Percentiles rank a stretch among this genome's conserved stretches.
Evolutionary conservation across 2,888 invertebrate genomes (phyloP).

Genomic region (Melanostoma mellinum): DNA sequence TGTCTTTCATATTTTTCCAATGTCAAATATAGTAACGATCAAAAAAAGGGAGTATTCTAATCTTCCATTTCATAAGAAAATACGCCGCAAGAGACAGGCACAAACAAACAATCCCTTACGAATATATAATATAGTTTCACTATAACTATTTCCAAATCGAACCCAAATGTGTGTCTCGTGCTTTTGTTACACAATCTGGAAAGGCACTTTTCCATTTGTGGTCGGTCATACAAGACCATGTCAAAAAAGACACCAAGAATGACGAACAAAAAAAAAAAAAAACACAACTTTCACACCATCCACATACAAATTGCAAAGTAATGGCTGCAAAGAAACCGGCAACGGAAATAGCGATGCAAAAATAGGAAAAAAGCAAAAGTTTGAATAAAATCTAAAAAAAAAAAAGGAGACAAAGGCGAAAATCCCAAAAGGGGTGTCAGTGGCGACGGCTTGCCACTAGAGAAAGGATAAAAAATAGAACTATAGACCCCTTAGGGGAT

Average conservation of each 20-base stretch:
- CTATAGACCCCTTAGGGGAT: constrained; percentile 54
- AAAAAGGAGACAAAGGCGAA: constrained; percentile 5
- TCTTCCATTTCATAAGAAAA: constrained; percentile 29
- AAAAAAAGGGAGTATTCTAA: constrained; percentile 19
- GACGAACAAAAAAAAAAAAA: constrained; percentile 35
- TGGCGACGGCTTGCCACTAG: constrained; percentile 63
- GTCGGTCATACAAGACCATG: constrained; percentile 48
- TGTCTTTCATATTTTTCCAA: constrained; percentile 27
- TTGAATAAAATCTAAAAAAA: constrained; percentile 35
- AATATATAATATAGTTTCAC: neutral
- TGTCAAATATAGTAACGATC: constrained; percentile 44
- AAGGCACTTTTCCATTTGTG: constrained; percentile 41
- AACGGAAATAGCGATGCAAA: constrained; percentile 40
- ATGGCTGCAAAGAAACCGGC: constrained; percentile 54
- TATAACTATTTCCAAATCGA: constrained; percentile 40
- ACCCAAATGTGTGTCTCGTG: constrained; percentile 30
- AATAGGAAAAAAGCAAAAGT: constrained; percentile 18
- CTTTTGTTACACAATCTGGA: constrained; percentile 30
- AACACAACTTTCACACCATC: constrained; percentile 48
- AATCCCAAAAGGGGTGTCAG: constrained; percentile 43
- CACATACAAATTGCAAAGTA: constrained; percentile 65
- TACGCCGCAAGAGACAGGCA: constrained; percentile 42
- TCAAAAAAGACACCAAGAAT: constrained; percentile 43
- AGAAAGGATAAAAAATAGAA: constrained; percentile 42
- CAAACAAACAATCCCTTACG: neutral